Evolutionary conservation across 2,797 vertebrate species (phyloP).

Genomic region (Hemibagrus guttatus): DNA sequence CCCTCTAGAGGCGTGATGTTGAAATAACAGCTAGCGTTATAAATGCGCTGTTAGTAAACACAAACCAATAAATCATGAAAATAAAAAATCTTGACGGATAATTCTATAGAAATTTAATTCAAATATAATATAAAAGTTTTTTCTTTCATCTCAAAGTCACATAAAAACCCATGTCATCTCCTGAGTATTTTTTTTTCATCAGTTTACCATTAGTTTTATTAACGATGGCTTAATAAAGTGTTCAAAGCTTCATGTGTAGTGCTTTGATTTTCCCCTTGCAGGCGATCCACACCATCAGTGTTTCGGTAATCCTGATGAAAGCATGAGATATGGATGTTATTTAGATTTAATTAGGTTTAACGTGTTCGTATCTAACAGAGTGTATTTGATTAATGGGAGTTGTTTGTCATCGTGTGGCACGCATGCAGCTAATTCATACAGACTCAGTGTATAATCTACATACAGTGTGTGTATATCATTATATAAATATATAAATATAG

Average conservation of each 20-base stretch:
- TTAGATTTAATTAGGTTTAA: background rate
- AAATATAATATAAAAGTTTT: too few species aligned
- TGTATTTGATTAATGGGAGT: background rate
- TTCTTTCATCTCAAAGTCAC: too few species aligned
- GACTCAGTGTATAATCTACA: too few species aligned
- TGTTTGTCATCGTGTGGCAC: background rate
- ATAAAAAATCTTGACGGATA: background rate
- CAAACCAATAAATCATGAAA: background rate
- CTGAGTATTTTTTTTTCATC: background rate
- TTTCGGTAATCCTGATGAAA: constrained; percentile 50
- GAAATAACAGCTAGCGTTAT: background rate
- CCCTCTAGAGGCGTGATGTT: background rate
- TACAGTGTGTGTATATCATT: too few species aligned
- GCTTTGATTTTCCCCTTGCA: constrained; percentile 35
- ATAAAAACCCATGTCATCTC: background rate
- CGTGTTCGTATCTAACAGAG: background rate
- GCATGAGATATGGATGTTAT: constrained; percentile 43
- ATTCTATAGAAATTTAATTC: too few species aligned
- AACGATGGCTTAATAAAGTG: background rate
- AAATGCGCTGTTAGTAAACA: background rate
- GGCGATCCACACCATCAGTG: constrained; percentile 59
- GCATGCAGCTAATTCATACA: constrained; percentile 21
- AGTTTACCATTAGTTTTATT: background rate
- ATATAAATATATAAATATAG: too few species aligned
- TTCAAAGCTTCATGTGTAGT: constrained; percentile 6